Percentiles rank a stretch among this genome's conserved stretches.
Evolutionary conservation across 1,140 invertebrate species (phyloP).

Genomic region (Delia radicum): DNA sequence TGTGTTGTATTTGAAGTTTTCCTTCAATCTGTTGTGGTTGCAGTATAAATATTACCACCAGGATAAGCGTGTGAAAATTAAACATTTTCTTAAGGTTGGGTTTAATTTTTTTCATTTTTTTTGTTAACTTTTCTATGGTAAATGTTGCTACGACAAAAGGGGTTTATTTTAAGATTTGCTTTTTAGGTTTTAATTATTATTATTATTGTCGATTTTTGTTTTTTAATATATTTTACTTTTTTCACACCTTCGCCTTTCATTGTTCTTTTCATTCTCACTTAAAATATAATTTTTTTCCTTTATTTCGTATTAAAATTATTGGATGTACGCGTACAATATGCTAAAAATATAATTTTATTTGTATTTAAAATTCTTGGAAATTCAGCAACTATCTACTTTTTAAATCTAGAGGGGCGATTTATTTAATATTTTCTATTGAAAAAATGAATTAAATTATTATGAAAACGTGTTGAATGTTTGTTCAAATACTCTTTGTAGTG

Average conservation of each 20-base stretch:
- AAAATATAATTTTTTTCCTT: background rate
- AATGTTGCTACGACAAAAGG: background rate
- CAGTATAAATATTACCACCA: background rate
- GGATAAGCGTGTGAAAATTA: background rate
- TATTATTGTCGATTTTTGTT: background rate
- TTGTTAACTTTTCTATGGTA: background rate
- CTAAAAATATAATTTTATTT: too few species aligned
- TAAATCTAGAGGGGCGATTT: too few species aligned
- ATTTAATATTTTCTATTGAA: too few species aligned
- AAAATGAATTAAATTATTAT: too few species aligned
- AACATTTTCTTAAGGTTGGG: background rate
- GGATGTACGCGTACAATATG: too few species aligned
- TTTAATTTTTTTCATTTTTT: background rate
- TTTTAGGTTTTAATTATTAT: background rate
- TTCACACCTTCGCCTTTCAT: slow-evolving; percentile 8
- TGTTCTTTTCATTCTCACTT: slow-evolving; percentile 18
- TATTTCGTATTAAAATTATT: background rate
- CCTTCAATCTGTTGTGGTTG: background rate
- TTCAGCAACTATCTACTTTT: too few species aligned
- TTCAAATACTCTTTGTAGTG: too few species aligned
- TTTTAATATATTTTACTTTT: background rate
- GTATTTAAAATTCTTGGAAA: background rate
- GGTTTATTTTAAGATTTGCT: background rate
- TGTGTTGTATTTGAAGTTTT: background rate
- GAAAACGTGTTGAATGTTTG: too few species aligned